Conservation (phyloP, 2,888 invertebrate genomes). For the Limnephilus marmoratus region DNA sequence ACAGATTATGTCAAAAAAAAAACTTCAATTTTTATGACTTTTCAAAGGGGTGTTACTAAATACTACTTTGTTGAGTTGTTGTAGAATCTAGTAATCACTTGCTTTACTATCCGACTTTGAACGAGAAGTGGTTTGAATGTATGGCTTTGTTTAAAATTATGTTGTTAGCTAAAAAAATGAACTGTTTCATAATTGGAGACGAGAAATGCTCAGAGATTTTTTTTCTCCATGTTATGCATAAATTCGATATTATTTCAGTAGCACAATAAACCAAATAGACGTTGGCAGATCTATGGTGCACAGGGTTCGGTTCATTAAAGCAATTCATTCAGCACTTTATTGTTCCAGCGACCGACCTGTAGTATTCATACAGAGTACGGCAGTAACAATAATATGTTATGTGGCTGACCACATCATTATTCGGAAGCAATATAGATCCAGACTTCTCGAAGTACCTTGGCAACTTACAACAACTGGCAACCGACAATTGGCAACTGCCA, state of each 20-base stretch:
- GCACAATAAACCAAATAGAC: background rate
- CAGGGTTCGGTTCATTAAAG: background rate
- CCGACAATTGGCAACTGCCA: slow-evolving; percentile 2
- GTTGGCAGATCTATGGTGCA: background rate
- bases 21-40: no score
- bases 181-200: no score
- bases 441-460: background rate
- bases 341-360: background rate
- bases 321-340: background rate
- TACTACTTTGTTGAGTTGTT: no score
- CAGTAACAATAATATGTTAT: background rate
- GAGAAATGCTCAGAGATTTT: no score
- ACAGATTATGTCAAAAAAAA: no score
- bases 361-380: background rate
- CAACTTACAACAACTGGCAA: background rate
- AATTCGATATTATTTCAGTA: background rate
- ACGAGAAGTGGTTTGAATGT: no score
- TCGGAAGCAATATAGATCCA: slow-evolving; percentile 16
- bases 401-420: slow-evolving; percentile 49
- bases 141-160: no score
- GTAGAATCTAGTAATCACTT: no score
- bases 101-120: no score
- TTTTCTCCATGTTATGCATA: background rate
- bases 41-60: no score
- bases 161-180: no score